Percentiles rank a stretch among this genome's conserved stretches.
Conservation (phyloP, 2,888 invertebrate species). For the Pammene fasciana region DNA sequence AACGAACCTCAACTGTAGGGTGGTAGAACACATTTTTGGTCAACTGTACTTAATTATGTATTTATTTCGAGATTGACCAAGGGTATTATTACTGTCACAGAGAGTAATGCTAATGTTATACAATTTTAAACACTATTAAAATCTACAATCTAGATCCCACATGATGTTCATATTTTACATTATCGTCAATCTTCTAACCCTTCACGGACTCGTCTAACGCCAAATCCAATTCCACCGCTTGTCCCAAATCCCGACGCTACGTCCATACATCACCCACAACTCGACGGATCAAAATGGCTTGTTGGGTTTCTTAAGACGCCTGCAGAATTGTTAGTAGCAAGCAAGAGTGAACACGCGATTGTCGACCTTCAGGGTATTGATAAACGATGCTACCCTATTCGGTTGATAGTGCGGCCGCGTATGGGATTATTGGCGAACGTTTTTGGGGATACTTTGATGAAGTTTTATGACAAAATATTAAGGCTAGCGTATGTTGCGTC, state of each 20-base stretch:
- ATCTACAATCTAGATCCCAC: not conserved
- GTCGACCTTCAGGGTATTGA: slow-evolving; percentile 15
- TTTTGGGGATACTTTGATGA: slow-evolving; percentile 1
- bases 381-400: not conserved
- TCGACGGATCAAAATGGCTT: slow-evolving; percentile 26
- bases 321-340: slow-evolving; percentile 35
- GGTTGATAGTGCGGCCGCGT: slow-evolving; percentile 1
- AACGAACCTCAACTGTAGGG: too few species aligned
- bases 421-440: slow-evolving; percentile 7
- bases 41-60: too few species aligned
- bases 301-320: slow-evolving; percentile 9
- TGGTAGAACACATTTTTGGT: too few species aligned
- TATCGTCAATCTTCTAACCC: slow-evolving; percentile 5
- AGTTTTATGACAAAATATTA: not conserved
- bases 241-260: slow-evolving; percentile 22
- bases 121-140: too few species aligned
- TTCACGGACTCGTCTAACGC: not conserved
- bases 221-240: slow-evolving; percentile 6
- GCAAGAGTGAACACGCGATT: slow-evolving; percentile 4
- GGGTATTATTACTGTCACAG: too few species aligned
- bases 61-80: too few species aligned
- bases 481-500: not conserved
- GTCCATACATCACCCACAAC: slow-evolving; percentile 1
- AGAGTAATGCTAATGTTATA: too few species aligned
- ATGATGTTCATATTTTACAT: slow-evolving; percentile 10